phyloP scores from a whole-genome alignment of 2,888 invertebrate genomes.

The Trissolcus japonicus region DNA sequence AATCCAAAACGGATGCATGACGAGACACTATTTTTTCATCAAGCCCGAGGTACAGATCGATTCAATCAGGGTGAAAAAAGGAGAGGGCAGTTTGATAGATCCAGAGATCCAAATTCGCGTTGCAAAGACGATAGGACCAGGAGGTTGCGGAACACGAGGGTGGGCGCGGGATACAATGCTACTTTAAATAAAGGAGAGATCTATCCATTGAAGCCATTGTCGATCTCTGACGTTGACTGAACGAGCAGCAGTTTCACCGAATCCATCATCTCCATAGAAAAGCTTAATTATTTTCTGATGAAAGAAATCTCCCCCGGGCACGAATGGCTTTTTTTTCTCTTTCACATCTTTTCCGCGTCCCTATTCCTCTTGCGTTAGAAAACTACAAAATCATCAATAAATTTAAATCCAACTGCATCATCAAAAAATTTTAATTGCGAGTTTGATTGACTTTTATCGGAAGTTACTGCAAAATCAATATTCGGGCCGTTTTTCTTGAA shows the following conservation, averaged over 20 bases:
- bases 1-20: slow-evolving; percentile 60
- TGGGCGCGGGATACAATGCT: slow-evolving; percentile 73
- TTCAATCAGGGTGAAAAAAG: slow-evolving; percentile 5
- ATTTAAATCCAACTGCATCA: background rate
- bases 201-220: slow-evolving; percentile 76
- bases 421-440: background rate
- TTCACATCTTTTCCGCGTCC: slow-evolving; percentile 37
- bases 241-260: slow-evolving; percentile 71
- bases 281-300: slow-evolving; percentile 76
- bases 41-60: slow-evolving; percentile 40
- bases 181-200: slow-evolving; percentile 76
- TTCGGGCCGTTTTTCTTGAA: slow-evolving; percentile 2
- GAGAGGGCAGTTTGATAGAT: slow-evolving; percentile 1
- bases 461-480: slow-evolving; percentile 18
- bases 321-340: slow-evolving; percentile 62
- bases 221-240: slow-evolving; percentile 76
- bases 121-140: slow-evolving; percentile 53
- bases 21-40: slow-evolving; percentile 69
- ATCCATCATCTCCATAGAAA: slow-evolving; percentile 76
- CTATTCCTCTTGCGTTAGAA: slow-evolving; percentile 22
- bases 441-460: background rate
- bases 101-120: slow-evolving; percentile 60
- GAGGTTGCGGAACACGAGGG: slow-evolving; percentile 51
- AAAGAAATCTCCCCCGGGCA: slow-evolving; percentile 68
- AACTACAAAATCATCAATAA: slow-evolving; percentile 9